A percentile compares a stretch with the other conserved stretches of the same genome.
Evolutionary conservation across 2,113 vertebrate species (phyloP).

Genomic region (Elaphurus davidianus): DNA sequence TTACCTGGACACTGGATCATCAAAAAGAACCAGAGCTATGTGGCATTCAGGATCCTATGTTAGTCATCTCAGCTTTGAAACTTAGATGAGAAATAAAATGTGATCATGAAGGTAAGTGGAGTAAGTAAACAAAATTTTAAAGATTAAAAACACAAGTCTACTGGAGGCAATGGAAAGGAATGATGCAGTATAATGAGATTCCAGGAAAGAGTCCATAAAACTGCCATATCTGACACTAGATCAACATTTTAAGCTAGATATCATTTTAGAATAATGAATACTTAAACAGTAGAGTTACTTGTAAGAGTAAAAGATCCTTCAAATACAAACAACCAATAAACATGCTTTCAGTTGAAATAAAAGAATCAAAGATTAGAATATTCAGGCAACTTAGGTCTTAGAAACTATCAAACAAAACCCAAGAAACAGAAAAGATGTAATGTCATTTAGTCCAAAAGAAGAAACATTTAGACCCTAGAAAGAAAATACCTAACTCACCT

Average conservation of each 20-base stretch:
- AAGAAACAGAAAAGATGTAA: not conserved
- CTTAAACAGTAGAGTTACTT: not conserved
- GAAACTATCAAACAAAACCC: slow-evolving; percentile 18
- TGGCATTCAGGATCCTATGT: not conserved
- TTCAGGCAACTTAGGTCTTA: not conserved
- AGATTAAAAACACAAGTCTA: slow-evolving; percentile 19
- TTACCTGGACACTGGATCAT: not conserved
- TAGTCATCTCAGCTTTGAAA: slow-evolving; percentile 3
- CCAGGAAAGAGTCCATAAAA: not conserved
- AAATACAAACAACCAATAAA: not conserved
- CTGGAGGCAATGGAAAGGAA: not conserved
- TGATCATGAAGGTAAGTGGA: not conserved
- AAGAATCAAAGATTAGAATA: not conserved
- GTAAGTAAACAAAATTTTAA: not conserved
- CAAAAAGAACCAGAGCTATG: not conserved
- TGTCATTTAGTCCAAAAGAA: not conserved
- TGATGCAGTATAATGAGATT: not conserved
- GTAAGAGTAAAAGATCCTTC: not conserved
- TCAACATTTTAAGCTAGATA: not conserved
- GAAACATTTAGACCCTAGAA: not conserved
- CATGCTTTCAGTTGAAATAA: not conserved
- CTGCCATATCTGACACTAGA: not conserved
- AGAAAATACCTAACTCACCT: not conserved
- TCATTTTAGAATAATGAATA: not conserved
- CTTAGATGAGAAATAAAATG: not conserved